phyloP scores from a whole-genome alignment of 1,140 invertebrate species.

The Uloborus diversus region DNA sequence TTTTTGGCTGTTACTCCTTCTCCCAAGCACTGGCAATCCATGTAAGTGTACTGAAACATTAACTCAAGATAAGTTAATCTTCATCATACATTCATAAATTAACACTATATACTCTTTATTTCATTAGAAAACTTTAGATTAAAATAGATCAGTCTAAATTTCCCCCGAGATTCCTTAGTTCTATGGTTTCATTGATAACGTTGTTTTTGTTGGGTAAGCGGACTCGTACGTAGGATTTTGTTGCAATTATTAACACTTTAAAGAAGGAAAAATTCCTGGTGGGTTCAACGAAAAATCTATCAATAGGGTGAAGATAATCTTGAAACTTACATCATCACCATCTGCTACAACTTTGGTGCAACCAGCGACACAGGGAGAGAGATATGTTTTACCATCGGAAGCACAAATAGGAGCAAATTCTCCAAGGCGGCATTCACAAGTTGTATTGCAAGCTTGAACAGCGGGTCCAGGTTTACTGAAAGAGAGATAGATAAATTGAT shows the following conservation, averaged over 20 bases:
- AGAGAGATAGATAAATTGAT: background rate
- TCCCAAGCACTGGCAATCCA: slow-evolving; percentile 79
- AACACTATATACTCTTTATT: background rate
- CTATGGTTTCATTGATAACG: too few relatives aligned
- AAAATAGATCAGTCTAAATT: too few relatives aligned
- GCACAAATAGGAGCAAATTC: slow-evolving; percentile 86
- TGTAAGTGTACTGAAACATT: slow-evolving; percentile 64
- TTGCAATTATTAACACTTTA: too few relatives aligned
- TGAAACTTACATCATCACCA: slow-evolving; percentile 30
- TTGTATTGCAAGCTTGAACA: slow-evolving; percentile 47
- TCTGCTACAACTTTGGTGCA: slow-evolving; percentile 69
- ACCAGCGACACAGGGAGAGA: slow-evolving; percentile 90
- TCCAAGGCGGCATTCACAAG: slow-evolving; percentile 72
- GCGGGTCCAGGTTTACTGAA: slow-evolving; percentile 31
- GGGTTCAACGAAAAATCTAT: too few relatives aligned
- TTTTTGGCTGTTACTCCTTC: slow-evolving; percentile 68
- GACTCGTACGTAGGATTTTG: too few relatives aligned
- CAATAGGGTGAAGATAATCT: too few relatives aligned
- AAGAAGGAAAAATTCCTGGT: too few relatives aligned
- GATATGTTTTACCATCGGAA: slow-evolving; percentile 79
- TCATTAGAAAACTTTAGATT: background rate
- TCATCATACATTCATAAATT: too few relatives aligned
- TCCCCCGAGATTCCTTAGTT: too few relatives aligned
- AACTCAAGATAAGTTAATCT: too few relatives aligned
- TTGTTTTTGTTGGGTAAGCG: too few relatives aligned